A percentile compares a stretch with the other conserved stretches of the same genome.
phyloP scores from a whole-genome alignment of 2,888 invertebrate species.

The Formica aserva region DNA sequence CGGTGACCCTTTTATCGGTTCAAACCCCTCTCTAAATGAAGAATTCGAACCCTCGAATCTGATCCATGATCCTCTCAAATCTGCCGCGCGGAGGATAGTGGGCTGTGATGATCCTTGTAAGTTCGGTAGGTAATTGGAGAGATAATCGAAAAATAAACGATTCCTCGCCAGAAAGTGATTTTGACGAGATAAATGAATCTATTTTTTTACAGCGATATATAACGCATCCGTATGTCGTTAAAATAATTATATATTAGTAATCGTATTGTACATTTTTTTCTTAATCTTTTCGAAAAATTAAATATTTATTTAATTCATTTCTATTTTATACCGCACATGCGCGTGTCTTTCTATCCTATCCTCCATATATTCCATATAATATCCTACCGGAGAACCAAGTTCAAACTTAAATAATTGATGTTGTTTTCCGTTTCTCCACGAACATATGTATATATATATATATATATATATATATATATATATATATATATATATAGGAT shows the following conservation, averaged over 20 bases:
- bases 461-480: neutral
- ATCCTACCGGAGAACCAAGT: neutral
- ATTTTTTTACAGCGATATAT: neutral
- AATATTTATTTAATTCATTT: constrained; percentile 6
- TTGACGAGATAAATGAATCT: neutral
- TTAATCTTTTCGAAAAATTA: neutral
- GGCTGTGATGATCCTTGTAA: constrained; percentile 11
- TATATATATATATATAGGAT: constrained; percentile 1
- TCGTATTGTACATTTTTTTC: neutral
- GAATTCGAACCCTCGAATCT: constrained; percentile 46
- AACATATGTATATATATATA: neutral
- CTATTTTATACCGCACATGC: neutral
- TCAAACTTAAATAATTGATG: constrained; percentile 27
- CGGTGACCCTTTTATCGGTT: constrained; percentile 43
- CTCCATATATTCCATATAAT: neutral
- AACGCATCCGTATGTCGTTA: neutral
- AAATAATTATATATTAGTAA: constrained; percentile 13
- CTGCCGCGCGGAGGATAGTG: constrained; percentile 5
- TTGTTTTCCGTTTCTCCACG: neutral
- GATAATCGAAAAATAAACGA: constrained; percentile 19
- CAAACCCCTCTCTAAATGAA: constrained; percentile 42
- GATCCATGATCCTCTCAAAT: constrained; percentile 38
- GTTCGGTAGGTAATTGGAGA: constrained; percentile 28
- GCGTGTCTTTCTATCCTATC: neutral
- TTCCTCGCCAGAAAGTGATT: neutral